Evolutionary conservation across 2,888 invertebrate species (phyloP).

Genomic region (Pristionchus fissidentatus): DNA sequence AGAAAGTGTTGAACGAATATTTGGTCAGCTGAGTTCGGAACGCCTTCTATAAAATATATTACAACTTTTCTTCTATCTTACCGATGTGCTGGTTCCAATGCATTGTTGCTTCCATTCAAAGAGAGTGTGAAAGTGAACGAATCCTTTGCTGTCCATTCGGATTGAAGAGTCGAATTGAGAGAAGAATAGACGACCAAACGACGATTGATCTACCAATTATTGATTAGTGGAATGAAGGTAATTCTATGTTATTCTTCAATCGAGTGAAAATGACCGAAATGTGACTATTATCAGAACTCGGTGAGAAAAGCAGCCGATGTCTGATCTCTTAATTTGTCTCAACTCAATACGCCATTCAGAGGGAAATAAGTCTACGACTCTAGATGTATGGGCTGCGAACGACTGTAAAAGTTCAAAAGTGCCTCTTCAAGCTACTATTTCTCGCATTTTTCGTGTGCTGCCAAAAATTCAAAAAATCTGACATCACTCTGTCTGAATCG

Average conservation of each 20-base stretch:
- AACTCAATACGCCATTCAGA: not conserved
- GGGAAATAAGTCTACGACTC: not conserved
- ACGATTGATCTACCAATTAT: slow-evolving; percentile 58
- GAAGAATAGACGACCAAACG: slow-evolving; percentile 59
- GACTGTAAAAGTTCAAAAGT: too few relatives aligned
- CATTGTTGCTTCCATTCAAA: slow-evolving; percentile 55
- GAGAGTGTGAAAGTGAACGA: slow-evolving; percentile 59
- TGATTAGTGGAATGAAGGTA: too few relatives aligned
- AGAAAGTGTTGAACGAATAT: too few relatives aligned
- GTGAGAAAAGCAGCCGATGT: not conserved
- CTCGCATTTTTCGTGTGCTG: too few relatives aligned
- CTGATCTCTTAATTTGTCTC: not conserved
- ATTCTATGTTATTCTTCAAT: too few relatives aligned
- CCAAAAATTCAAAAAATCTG: not conserved
- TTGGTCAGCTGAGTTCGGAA: too few relatives aligned
- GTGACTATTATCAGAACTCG: not conserved
- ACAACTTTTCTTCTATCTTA: not conserved
- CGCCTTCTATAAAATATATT: too few relatives aligned
- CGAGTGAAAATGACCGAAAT: too few relatives aligned
- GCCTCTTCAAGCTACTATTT: too few relatives aligned
- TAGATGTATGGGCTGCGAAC: too few relatives aligned
- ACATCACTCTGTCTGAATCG: slow-evolving; percentile 62
- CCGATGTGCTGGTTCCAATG: slow-evolving; percentile 55
- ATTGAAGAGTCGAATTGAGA: slow-evolving; percentile 53
- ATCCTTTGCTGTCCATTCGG: slow-evolving; percentile 62